phyloP scores from a whole-genome alignment of 2,113 vertebrate genomes.

The Cyprinodon brontotheroides region DNA sequence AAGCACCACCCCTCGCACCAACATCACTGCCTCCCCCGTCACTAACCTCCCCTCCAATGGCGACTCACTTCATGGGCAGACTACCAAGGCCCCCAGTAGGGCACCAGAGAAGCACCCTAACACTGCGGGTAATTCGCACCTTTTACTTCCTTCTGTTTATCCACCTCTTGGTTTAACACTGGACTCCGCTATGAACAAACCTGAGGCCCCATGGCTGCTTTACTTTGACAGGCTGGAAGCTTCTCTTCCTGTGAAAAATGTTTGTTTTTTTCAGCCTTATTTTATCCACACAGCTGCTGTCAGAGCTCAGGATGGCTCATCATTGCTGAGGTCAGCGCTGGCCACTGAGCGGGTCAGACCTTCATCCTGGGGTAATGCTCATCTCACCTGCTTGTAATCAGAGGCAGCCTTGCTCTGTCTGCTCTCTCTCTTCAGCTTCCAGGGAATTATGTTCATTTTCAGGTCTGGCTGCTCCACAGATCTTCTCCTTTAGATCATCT shows the following conservation, averaged over 20 bases:
- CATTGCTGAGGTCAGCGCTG: constrained; percentile 39
- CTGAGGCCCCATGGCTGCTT: background rate
- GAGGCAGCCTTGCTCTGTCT: constrained; percentile 31
- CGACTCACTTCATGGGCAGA: constrained; percentile 39
- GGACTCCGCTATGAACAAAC: background rate
- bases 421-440: constrained; percentile 25
- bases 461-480: constrained; percentile 49
- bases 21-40: constrained; percentile 42
- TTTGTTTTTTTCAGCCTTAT: constrained; percentile 22
- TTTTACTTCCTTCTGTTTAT: constrained; percentile 2
- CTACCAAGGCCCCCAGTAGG: constrained; percentile 56
- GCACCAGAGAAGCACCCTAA: constrained; percentile 58
- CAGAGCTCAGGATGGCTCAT: constrained; percentile 48
- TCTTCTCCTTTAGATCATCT: constrained; percentile 8
- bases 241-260: background rate
- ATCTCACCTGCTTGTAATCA: constrained; percentile 32
- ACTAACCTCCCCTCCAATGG: constrained; percentile 40
- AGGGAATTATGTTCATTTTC: constrained; percentile 33
- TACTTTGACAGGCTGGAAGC: background rate
- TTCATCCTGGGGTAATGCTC: constrained; percentile 59
- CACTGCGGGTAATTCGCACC: constrained; percentile 70
- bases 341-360: constrained; percentile 51
- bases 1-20: constrained; percentile 52
- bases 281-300: constrained; percentile 51
- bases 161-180: background rate